These are phyloP conservation scores for Spea bombifrons DNA, from an alignment of 2,113 vertebrate species.

Conservation along the genomic window DNA sequence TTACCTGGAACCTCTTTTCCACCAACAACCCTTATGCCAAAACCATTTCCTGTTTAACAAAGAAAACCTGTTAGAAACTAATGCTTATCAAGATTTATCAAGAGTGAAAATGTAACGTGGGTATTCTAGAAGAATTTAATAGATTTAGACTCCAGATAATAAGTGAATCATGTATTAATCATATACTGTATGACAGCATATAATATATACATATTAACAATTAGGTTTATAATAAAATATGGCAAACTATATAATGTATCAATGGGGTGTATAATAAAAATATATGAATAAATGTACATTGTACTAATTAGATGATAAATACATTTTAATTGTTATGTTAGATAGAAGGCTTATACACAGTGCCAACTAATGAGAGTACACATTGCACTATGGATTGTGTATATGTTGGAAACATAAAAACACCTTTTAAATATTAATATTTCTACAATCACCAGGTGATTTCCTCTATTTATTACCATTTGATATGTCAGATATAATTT, in stretches of 20 bases:
- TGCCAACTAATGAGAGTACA: neutral
- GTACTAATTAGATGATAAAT: too few relatives aligned
- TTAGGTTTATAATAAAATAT: too few relatives aligned
- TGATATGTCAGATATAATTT: constrained; percentile 36
- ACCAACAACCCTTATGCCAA: constrained; percentile 90
- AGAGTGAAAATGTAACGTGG: neutral
- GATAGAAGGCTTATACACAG: too few relatives aligned
- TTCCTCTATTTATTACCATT: constrained; percentile 19
- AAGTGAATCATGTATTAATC: too few relatives aligned
- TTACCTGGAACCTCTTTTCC: constrained; percentile 93
- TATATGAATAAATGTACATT: too few relatives aligned
- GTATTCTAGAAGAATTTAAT: neutral
- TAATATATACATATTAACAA: too few relatives aligned
- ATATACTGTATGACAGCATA: too few relatives aligned
- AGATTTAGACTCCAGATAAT: too few relatives aligned
- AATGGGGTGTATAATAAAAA: too few relatives aligned
- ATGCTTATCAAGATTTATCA: neutral
- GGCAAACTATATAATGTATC: too few relatives aligned
- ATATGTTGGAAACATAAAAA: constrained; percentile 20
- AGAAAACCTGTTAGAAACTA: neutral
- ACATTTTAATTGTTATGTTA: too few relatives aligned
- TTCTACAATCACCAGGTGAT: constrained; percentile 37
- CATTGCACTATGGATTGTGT: constrained; percentile 10
- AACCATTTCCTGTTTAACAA: constrained; percentile 79
- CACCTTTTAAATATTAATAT: constrained; percentile 40